Conservation (phyloP, 2,888 invertebrate species). For the Augiades crinisus region DNA sequence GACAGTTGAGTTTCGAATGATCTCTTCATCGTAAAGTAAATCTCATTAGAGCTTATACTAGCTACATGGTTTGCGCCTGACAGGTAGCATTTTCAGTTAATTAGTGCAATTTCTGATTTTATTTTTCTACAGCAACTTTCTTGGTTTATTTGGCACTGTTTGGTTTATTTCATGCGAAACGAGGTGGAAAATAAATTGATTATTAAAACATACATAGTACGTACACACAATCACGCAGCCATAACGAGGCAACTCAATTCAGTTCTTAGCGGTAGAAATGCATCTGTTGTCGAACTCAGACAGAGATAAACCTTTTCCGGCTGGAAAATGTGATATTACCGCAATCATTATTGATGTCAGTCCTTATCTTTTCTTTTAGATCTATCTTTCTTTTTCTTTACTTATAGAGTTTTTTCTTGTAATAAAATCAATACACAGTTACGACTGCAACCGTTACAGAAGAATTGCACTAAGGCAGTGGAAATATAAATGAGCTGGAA, state of each 20-base stretch:
- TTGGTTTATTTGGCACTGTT: constrained; percentile 32
- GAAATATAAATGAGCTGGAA: constrained; percentile 63
- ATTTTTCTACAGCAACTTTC: constrained; percentile 19
- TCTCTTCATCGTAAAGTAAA: neutral
- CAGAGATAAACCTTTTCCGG: too few relatives aligned
- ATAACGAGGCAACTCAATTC: too few relatives aligned
- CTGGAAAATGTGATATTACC: too few relatives aligned
- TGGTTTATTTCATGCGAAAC: constrained; percentile 31
- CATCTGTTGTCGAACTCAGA: too few relatives aligned
- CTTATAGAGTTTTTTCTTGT: too few relatives aligned
- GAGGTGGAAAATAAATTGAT: too few relatives aligned
- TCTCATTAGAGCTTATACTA: constrained; percentile 18
- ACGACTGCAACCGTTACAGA: constrained; percentile 3
- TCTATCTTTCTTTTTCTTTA: too few relatives aligned
- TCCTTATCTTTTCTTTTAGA: too few relatives aligned
- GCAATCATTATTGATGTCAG: too few relatives aligned
- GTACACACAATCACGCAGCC: too few relatives aligned
- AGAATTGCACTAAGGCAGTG: constrained; percentile 19
- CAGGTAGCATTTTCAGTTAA: constrained; percentile 59
- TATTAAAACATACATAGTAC: too few relatives aligned
- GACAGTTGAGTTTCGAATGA: neutral
- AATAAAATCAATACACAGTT: neutral
- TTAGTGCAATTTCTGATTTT: constrained; percentile 43
- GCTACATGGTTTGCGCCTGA: constrained; percentile 40
- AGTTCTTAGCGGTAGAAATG: too few relatives aligned